phyloP scores from a whole-genome alignment of 2,797 vertebrate species.

The Myoxocephalus aenaeus region DNA sequence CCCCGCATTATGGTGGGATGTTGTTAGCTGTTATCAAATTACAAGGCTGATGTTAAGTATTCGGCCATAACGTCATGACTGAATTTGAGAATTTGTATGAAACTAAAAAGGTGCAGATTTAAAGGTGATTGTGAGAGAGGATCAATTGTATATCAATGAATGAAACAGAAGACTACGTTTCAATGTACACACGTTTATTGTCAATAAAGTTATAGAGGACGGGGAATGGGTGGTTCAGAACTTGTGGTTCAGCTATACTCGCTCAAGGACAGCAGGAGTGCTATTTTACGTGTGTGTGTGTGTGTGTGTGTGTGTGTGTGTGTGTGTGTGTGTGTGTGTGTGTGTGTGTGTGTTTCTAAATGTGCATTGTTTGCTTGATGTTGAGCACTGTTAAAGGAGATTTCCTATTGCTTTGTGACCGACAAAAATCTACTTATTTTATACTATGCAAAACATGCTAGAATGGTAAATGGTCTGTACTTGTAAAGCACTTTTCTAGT shows the following conservation, averaged over 20 bases:
- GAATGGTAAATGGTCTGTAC: too few species aligned
- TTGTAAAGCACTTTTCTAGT: too few species aligned
- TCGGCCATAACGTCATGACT: not conserved
- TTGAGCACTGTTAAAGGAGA: too few species aligned
- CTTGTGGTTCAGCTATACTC: too few species aligned
- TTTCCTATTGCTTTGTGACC: not conserved
- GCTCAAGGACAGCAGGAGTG: too few species aligned
- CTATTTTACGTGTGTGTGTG: too few species aligned
- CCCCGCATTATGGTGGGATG: conserved; percentile 7
- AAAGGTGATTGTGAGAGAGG: not conserved
- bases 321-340: too few species aligned
- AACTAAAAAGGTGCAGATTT: not conserved
- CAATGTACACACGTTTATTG: not conserved
- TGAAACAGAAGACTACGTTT: not conserved
- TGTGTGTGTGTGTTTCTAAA: too few species aligned
- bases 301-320: too few species aligned
- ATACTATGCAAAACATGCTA: too few species aligned
- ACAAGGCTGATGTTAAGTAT: conserved; percentile 22
- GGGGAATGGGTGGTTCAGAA: not conserved
- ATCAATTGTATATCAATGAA: not conserved
- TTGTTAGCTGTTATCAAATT: conserved; percentile 34
- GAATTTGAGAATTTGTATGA: not conserved
- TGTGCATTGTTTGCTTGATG: too few species aligned
- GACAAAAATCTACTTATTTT: not conserved
- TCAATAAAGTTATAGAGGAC: not conserved